phyloP scores from a whole-genome alignment of 2,797 vertebrate genomes.

The Monodelphis domestica region DNA sequence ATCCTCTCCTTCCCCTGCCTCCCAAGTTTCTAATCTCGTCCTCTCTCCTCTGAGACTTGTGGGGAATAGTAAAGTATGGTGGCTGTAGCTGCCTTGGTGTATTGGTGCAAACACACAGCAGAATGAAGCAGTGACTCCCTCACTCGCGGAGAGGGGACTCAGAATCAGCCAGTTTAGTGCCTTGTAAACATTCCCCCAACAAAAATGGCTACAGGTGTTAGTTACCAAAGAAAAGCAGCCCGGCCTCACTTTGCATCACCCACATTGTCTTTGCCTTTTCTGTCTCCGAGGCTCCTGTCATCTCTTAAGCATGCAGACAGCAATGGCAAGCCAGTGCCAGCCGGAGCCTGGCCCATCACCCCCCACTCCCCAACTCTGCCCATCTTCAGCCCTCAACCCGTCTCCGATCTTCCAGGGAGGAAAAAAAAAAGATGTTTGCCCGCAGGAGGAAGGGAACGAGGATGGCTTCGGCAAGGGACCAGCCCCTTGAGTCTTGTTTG shows the following conservation, averaged over 20 bases:
- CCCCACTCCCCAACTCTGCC: conserved; percentile 19
- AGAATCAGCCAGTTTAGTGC: conserved; percentile 53
- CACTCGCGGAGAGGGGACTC: conserved; percentile 50
- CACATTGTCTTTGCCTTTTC: neutral
- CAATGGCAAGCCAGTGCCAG: neutral
- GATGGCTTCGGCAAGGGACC: neutral
- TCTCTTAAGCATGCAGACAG: neutral
- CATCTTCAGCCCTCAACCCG: conserved; percentile 47
- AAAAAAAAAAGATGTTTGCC: conserved; percentile 54
- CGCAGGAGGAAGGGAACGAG: neutral
- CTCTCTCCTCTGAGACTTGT: conserved; percentile 40
- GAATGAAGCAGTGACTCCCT: conserved; percentile 41
- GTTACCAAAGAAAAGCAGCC: conserved; percentile 71
- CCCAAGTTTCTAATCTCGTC: conserved; percentile 69
- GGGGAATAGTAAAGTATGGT: conserved; percentile 8
- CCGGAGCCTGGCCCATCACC: neutral
- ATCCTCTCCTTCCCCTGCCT: conserved; percentile 26
- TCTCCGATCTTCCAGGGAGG: conserved; percentile 58
- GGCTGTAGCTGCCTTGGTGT: conserved; percentile 29
- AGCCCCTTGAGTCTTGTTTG: neutral
- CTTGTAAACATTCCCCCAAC: conserved; percentile 70
- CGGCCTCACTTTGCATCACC: conserved; percentile 59
- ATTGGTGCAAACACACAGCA: conserved; percentile 33
- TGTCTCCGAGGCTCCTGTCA: neutral
- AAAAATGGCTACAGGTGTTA: conserved; percentile 84